Conservation (phyloP, 2,797 vertebrate genomes). For the Myoxocephalus aenaeus region DNA sequence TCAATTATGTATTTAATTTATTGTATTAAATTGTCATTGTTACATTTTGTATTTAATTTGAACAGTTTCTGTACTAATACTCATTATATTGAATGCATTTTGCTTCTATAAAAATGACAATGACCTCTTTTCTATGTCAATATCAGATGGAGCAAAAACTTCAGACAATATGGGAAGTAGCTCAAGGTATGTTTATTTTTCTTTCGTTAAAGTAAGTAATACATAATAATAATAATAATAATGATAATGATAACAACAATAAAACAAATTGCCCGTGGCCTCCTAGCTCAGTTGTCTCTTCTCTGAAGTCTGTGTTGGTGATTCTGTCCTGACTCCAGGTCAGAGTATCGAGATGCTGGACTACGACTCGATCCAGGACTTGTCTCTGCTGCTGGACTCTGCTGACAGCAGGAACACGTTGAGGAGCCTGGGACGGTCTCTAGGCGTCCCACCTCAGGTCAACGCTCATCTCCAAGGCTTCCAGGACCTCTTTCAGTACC, state of each 20-base stretch:
- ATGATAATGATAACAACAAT: background rate
- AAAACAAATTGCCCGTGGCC: background rate
- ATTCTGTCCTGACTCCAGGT: slow-evolving; percentile 51
- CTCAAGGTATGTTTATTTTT: slow-evolving; percentile 62
- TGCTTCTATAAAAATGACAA: background rate
- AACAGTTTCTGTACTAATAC: background rate
- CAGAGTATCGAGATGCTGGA: slow-evolving; percentile 69
- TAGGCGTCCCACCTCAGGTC: slow-evolving; percentile 71
- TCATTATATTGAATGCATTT: background rate
- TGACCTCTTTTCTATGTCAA: slow-evolving; percentile 28
- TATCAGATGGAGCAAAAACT: slow-evolving; percentile 73
- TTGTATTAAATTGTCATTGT: background rate
- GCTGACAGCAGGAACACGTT: slow-evolving; percentile 37
- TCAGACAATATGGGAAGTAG: slow-evolving; percentile 68
- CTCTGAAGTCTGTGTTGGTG: background rate
- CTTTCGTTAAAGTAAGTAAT: background rate
- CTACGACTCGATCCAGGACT: slow-evolving; percentile 75
- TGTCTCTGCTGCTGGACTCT: slow-evolving; percentile 72
- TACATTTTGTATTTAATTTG: background rate
- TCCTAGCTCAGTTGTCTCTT: background rate
- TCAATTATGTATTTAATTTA: background rate
- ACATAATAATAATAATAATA: background rate
- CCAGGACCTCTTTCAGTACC: slow-evolving; percentile 77
- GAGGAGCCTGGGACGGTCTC: slow-evolving; percentile 56
- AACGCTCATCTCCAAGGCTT: slow-evolving; percentile 64